A percentile compares a stretch with the other conserved stretches of the same genome.
These are phyloP conservation scores for Agrochola circellaris DNA, from an alignment of 2,888 invertebrate species.

Conservation along the genomic window DNA sequence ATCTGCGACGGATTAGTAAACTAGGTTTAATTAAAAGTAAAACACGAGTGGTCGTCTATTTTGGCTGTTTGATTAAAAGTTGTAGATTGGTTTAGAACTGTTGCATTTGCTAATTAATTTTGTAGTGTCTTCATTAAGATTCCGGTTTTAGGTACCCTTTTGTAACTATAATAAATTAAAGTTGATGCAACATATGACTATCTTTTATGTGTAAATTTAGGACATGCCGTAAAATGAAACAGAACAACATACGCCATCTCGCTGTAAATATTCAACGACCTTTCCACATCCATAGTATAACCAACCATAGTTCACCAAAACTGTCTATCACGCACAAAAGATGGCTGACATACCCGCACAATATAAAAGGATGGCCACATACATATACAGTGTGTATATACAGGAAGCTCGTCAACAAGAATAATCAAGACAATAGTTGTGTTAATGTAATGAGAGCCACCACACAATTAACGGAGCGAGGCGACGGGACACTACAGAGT, in stretches of 20 bases:
- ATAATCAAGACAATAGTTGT: slow-evolving; percentile 76
- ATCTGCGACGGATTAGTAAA: slow-evolving; percentile 59
- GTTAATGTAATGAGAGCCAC: slow-evolving; percentile 73
- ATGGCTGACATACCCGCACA: slow-evolving; percentile 31
- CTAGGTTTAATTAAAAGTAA: slow-evolving; percentile 60
- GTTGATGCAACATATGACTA: not conserved
- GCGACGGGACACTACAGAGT: slow-evolving; percentile 56
- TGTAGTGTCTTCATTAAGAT: not conserved
- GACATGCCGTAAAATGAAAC: not conserved
- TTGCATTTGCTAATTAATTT: slow-evolving; percentile 41
- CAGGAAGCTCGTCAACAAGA: slow-evolving; percentile 66
- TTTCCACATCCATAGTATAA: not conserved
- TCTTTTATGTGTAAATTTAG: not conserved
- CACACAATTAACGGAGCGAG: slow-evolving; percentile 71
- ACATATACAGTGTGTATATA: slow-evolving; percentile 44
- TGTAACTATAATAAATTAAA: not conserved
- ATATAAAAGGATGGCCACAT: slow-evolving; percentile 49
- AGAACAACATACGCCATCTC: not conserved
- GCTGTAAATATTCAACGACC: not conserved
- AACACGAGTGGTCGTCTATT: slow-evolving; percentile 48
- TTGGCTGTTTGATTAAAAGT: slow-evolving; percentile 45
- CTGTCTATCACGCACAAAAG: slow-evolving; percentile 41
- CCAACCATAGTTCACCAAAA: slow-evolving; percentile 2
- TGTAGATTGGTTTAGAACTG: slow-evolving; percentile 42
- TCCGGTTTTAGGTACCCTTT: not conserved